phyloP scores from a whole-genome alignment of 1,140 invertebrate genomes.

The Nephotettix cincticeps region DNA sequence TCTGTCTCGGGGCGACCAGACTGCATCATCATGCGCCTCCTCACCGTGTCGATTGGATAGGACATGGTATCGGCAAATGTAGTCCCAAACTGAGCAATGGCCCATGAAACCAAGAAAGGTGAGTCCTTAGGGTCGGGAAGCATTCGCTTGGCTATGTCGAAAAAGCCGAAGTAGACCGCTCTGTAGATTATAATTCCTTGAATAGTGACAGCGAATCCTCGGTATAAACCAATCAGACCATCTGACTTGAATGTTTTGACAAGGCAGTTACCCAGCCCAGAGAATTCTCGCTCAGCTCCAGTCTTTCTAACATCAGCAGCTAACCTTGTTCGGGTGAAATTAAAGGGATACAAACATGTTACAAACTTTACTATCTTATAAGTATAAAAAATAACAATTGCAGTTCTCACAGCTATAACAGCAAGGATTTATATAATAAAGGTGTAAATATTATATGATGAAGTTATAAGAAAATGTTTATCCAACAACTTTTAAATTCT shows the following conservation, averaged over 20 bases:
- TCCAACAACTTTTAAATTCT: no score
- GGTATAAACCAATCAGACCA: conserved; percentile 79
- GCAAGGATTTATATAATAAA: no score
- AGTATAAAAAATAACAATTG: no score
- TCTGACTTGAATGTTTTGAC: conserved; percentile 81
- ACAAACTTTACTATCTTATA: no score
- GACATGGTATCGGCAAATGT: conserved; percentile 76
- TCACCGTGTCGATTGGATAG: conserved; percentile 88
- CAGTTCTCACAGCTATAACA: no score
- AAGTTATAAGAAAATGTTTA: no score
- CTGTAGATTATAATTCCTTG: conserved; percentile 86
- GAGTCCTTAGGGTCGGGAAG: conserved; percentile 81
- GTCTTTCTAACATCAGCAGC: conserved; percentile 82
- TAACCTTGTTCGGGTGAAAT: conserved; percentile 88
- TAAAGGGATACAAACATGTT: no score
- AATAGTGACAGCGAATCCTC: conserved; percentile 89
- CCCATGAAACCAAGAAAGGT: conserved; percentile 72
- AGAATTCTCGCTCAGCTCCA: conserved; percentile 71
- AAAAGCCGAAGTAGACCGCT: conserved; percentile 92
- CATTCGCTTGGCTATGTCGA: conserved; percentile 88
- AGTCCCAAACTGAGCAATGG: conserved; percentile 74
- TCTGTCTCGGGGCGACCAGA: conserved; percentile 66
- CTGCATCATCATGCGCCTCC: conserved; percentile 91
- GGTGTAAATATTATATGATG: no score
- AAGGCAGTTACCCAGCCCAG: conserved; percentile 80